These are phyloP conservation scores for Clarias pachynema DNA, from an alignment of 2,797 vertebrate genomes.

Conservation along the genomic window DNA sequence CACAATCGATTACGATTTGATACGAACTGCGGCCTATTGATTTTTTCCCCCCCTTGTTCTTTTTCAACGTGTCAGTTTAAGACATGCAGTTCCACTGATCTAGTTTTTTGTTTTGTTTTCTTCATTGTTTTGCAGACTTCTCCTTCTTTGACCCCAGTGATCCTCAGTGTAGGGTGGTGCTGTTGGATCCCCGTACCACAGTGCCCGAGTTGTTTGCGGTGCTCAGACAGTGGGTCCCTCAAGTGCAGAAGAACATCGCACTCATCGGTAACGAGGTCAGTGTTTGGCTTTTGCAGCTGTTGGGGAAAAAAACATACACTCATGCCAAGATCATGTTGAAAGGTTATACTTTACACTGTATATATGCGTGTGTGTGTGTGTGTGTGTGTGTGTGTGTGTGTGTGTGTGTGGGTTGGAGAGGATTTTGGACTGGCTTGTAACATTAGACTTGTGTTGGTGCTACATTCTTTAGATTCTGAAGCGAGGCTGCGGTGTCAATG, in stretches of 20 bases:
- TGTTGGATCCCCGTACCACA: constrained; percentile 87
- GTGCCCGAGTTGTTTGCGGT: constrained; percentile 96
- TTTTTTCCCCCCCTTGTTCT: background rate
- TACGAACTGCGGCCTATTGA: constrained; percentile 10
- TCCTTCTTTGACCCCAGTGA: constrained; percentile 97
- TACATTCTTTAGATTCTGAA: constrained; percentile 85
- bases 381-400: background rate
- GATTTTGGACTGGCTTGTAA: constrained; percentile 11
- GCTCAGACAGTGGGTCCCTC: constrained; percentile 96
- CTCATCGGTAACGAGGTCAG: constrained; percentile 92
- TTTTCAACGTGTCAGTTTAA: background rate
- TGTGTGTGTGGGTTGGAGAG: background rate
- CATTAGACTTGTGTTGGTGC: constrained; percentile 29
- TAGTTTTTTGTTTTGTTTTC: too few relatives aligned
- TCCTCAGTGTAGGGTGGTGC: constrained; percentile 88
- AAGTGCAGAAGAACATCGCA: constrained; percentile 94
- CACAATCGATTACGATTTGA: constrained; percentile 34
- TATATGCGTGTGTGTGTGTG: background rate
- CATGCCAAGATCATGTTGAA: constrained; percentile 19
- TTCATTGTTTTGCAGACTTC: constrained; percentile 79
- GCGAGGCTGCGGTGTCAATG: constrained; percentile 93
- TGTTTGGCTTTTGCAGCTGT: constrained; percentile 15
- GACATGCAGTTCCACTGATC: background rate
- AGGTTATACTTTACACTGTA: constrained; percentile 13
- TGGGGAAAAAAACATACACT: constrained; percentile 7